Base-by-base conservation (phyloP, 2,797 vertebrate species). In the Margarornis squamiger region DNA sequence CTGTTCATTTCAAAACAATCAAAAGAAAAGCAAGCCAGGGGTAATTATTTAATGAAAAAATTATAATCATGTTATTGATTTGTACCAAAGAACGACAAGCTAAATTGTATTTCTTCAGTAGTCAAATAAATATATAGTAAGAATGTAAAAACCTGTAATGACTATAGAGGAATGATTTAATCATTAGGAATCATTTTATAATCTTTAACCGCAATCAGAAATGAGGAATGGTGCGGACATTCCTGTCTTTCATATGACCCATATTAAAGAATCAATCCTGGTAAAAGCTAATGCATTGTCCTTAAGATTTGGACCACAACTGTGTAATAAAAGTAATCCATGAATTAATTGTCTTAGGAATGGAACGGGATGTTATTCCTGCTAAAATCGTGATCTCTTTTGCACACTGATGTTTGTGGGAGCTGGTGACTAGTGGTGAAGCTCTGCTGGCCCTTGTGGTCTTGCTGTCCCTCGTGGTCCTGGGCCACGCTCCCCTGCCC, bases 51-150 rank as follows among this genome's bases (percentile, higher is more conserved):
- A 81, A 52, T 45, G 17, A 43, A 70, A 89, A 75, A 65, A 52
- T 38, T n/a, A 41, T 12, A 72, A 55, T 81, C 23, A 2, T n/a
- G 46, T 55, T 75, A 92, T 29, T 91, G 73, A 93, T 87, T 76
- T 82, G 32, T 57, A 45, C 51, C 45, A 57, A 90, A 66, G 62
- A 83, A 70, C 45, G 14, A 59, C 43, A 38, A 82, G 55, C 51
- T 51, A 76, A 71, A 80, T 67, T 78, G 74, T 86, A 4, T 48
- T 61, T 80, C 51, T 80, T 92, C 32, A 49, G 51, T 34, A 81
- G 61, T 72, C 75, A 76, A 95, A 82, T 86, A 90, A 86, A 87
- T 70, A 88, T 26, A 52, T 49, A 65, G 45, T 73, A 45, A 68
- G 39, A 75, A 65, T 65, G 24, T 83, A 92, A 92, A 88, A 91